phyloP scores from a whole-genome alignment of 2,888 invertebrate species.

The Antheraea assamensis region DNA sequence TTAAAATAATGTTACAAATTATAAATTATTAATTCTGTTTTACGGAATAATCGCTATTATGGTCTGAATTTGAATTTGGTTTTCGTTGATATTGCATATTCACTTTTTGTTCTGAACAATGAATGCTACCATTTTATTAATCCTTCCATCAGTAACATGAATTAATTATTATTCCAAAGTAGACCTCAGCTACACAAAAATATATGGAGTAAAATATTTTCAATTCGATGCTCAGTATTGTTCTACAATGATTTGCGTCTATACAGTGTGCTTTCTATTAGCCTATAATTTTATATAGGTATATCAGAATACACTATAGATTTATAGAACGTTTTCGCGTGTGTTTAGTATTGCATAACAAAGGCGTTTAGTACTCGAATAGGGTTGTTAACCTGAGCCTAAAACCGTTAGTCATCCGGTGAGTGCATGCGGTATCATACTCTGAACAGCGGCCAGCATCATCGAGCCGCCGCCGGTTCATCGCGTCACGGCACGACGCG shows the following conservation, averaged over 20 bases:
- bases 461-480: neutral
- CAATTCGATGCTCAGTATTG: neutral
- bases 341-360: conserved; percentile 14
- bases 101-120: neutral
- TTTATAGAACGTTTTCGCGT: neutral
- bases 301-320: neutral
- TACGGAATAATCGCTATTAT: neutral
- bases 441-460: neutral
- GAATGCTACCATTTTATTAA: neutral
- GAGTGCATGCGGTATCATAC: neutral
- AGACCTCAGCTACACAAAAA: neutral
- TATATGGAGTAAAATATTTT: neutral
- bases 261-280: neutral
- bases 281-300: neutral
- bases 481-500: neutral
- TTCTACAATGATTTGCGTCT: neutral
- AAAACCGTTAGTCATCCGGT: conserved; percentile 37
- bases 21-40: neutral
- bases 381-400: conserved; percentile 48
- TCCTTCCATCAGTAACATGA: neutral
- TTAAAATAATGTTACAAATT: neutral
- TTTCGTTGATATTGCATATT: neutral
- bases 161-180: neutral
- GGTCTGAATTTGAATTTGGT: neutral
- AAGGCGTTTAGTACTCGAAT: conserved; percentile 17